These are phyloP conservation scores for Oncorhynchus tshawytscha DNA, from an alignment of 2,113 vertebrate species.

Conservation along the genomic window DNA sequence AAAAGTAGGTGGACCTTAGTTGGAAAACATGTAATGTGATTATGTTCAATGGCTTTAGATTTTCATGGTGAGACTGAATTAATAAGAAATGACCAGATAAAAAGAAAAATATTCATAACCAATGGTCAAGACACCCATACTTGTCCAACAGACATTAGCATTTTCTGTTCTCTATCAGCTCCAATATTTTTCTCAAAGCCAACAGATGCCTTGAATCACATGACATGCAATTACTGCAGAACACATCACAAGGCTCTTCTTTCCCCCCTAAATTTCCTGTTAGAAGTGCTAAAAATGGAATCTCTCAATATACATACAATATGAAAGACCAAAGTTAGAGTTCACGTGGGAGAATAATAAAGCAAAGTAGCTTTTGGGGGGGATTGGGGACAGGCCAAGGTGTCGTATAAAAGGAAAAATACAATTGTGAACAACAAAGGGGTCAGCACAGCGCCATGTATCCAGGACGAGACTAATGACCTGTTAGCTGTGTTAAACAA, in stretches of 20 bases:
- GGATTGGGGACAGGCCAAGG: conserved; percentile 23
- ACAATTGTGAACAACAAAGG: conserved; percentile 46
- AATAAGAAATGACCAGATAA: conserved; percentile 51
- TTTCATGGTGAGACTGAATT: conserved; percentile 44
- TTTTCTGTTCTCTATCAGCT: conserved; percentile 45
- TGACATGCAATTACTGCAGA: conserved; percentile 38
- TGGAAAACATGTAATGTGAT: conserved; percentile 57
- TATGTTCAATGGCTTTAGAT: conserved; percentile 54
- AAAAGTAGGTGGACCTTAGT: conserved; percentile 54
- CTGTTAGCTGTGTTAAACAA: conserved; percentile 45
- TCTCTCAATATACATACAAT: conserved; percentile 51
- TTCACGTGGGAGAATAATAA: conserved; percentile 51
- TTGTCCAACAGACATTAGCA: conserved; percentile 51
- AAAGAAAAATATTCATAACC: conserved; percentile 48
- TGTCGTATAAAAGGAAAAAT: conserved; percentile 53
- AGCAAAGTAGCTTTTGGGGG: conserved; percentile 29
- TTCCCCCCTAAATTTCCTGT: conserved; percentile 38
- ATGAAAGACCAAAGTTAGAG: conserved; percentile 53
- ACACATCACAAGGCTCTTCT: conserved; percentile 30
- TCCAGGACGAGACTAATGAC: conserved; percentile 38
- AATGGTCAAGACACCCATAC: conserved; percentile 38
- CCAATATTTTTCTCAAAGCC: conserved; percentile 40
- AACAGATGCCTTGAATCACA: conserved; percentile 21
- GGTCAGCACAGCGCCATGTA: conserved; percentile 34
- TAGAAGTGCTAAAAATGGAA: conserved; percentile 56